A percentile compares a stretch with the other conserved stretches of the same genome.
Conservation (phyloP, 92 coral and sea anemone species). For the Virgularia gustaviana region DNA sequence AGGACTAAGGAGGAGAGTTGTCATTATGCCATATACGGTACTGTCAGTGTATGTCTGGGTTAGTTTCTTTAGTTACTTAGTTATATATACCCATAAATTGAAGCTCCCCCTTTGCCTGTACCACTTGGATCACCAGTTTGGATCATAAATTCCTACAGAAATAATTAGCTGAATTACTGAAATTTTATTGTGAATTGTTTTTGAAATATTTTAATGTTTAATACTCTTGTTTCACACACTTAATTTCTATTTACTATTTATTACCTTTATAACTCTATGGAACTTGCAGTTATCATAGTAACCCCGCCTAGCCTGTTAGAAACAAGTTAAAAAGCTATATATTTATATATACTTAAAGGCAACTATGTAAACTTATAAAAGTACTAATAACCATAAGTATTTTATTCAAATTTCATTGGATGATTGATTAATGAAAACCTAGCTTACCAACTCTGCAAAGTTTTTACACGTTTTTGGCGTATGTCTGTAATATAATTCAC, state of each 20-base stretch:
- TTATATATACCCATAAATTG: conserved; percentile 99
- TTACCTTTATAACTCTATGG: conserved; percentile 91
- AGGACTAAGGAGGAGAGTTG: no score
- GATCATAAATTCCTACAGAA: conserved; percentile 81
- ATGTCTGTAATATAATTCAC: conserved; percentile 89
- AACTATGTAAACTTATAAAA: background rate
- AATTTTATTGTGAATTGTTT: no score
- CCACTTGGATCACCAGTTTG: conserved; percentile 99
- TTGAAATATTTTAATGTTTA: no score
- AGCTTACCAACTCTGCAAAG: conserved; percentile 88
- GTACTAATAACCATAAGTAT: background rate
- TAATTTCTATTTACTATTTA: no score
- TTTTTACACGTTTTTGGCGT: conserved; percentile 87
- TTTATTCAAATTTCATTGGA: background rate
- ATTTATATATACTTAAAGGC: background rate
- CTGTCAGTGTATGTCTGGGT: no score
- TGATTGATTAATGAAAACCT: conserved; percentile 4
- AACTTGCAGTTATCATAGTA: conserved; percentile 89
- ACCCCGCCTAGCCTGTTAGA: conserved; percentile 72
- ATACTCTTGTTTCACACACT: no score
- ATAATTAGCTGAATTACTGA: background rate
- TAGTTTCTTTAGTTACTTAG: no score
- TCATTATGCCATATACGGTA: no score
- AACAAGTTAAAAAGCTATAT: background rate
- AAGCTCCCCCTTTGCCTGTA: conserved; percentile 96